phyloP scores from a whole-genome alignment of 2,113 vertebrate species.

The Stigmatopora nigra region DNA sequence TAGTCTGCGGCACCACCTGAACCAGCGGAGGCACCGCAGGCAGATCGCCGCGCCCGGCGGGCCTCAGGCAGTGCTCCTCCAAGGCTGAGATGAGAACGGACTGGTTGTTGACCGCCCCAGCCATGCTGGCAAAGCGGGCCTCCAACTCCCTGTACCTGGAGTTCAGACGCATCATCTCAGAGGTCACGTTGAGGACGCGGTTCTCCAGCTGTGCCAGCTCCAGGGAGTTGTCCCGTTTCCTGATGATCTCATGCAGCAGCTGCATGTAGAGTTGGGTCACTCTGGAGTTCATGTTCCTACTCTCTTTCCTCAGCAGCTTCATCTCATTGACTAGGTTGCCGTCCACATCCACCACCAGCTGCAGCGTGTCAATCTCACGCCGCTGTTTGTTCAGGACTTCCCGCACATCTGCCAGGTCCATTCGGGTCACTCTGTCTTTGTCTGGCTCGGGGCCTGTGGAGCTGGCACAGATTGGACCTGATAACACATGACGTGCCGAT shows the following conservation, averaged over 20 bases:
- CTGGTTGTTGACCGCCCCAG: slow-evolving; percentile 92
- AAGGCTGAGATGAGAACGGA: slow-evolving; percentile 81
- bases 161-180: slow-evolving; percentile 88
- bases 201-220: slow-evolving; percentile 94
- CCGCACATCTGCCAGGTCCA: slow-evolving; percentile 90
- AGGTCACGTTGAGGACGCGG: slow-evolving; percentile 90
- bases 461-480: slow-evolving; percentile 91
- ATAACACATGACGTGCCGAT: slow-evolving; percentile 25
- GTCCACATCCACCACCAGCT: slow-evolving; percentile 90
- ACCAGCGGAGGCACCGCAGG: slow-evolving; percentile 84
- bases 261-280: slow-evolving; percentile 99
- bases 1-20: slow-evolving; percentile 86
- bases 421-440: slow-evolving; percentile 86
- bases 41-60: slow-evolving; percentile 75
- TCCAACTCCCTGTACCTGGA: slow-evolving; percentile 90
- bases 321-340: slow-evolving; percentile 96
- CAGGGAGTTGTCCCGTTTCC: slow-evolving; percentile 93
- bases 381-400: slow-evolving; percentile 89
- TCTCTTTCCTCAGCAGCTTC: slow-evolving; percentile 93
- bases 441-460: slow-evolving; percentile 76
- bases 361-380: slow-evolving; percentile 87
- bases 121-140: slow-evolving; percentile 78
- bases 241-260: slow-evolving; percentile 94
- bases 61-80: slow-evolving; percentile 87
- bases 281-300: slow-evolving; percentile 96